Conservation (phyloP, 1,140 invertebrate genomes). For the Globodera ellingtonae region DNA sequence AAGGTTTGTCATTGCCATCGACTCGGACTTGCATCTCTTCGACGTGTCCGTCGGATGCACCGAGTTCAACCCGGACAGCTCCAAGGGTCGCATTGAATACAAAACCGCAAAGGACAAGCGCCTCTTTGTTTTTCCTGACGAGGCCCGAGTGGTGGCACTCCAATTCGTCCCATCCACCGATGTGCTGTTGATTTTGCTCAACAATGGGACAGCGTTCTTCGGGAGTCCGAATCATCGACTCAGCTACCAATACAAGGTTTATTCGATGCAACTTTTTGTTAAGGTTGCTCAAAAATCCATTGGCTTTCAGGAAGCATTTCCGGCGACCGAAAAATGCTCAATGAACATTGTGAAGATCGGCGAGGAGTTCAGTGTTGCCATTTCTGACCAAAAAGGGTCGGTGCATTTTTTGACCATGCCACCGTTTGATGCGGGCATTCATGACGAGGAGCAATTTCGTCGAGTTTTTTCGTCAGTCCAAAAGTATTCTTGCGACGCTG, state of each 20-base stretch:
- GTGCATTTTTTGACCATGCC: slow-evolving; percentile 14
- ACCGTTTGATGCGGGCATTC: slow-evolving; percentile 12
- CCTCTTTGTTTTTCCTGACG: neutral
- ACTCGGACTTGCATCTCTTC: slow-evolving; percentile 30
- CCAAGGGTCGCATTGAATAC: slow-evolving; percentile 9
- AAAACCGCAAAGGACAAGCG: slow-evolving; percentile 20
- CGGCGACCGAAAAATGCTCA: neutral
- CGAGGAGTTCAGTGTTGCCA: neutral
- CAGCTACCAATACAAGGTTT: neutral
- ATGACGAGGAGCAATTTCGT: slow-evolving; percentile 17
- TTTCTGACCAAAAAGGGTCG: slow-evolving; percentile 14
- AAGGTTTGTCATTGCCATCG: slow-evolving; percentile 28
- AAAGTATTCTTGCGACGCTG: neutral
- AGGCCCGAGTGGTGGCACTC: slow-evolving; percentile 10
- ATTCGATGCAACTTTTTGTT: no score
- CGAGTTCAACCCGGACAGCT: slow-evolving; percentile 19
- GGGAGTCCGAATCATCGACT: slow-evolving; percentile 3
- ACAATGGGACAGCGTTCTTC: slow-evolving; percentile 12
- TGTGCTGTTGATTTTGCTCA: slow-evolving; percentile 28
- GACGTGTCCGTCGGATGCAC: slow-evolving; percentile 31
- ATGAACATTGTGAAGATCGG: neutral
- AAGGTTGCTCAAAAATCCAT: neutral
- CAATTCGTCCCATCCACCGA: slow-evolving; percentile 30
- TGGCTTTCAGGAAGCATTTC: slow-evolving; percentile 9
- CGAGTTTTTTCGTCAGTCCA: slow-evolving; percentile 1